These are phyloP conservation scores for Zygothrica quintamaculata DNA, from an alignment of 2,888 invertebrate genomes.

Conservation along the genomic window DNA sequence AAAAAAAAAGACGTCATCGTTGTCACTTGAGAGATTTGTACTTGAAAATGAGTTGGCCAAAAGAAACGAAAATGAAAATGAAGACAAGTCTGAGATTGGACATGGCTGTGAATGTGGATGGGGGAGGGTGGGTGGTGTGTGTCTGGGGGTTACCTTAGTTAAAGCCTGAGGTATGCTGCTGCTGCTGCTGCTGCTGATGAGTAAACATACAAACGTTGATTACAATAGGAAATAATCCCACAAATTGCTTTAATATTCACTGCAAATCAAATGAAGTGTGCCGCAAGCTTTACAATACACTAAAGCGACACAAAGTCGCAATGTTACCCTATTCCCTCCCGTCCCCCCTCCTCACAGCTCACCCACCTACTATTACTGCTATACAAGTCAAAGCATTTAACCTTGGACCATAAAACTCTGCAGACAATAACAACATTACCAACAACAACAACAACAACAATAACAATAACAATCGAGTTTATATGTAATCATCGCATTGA, in stretches of 20 bases:
- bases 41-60: constrained; percentile 73
- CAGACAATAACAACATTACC: constrained; percentile 51
- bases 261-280: constrained; percentile 80
- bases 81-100: constrained; percentile 2
- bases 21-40: constrained; percentile 57
- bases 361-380: constrained; percentile 13
- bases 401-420: constrained; percentile 77
- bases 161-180: too few relatives aligned
- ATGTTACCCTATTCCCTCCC: constrained; percentile 34
- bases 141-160: too few relatives aligned
- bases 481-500: constrained; percentile 80
- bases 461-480: constrained; percentile 42
- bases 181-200: too few relatives aligned
- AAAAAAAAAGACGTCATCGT: constrained; percentile 46
- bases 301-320: constrained; percentile 66
- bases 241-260: constrained; percentile 82
- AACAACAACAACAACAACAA: constrained; percentile 44
- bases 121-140: too few relatives aligned
- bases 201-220: constrained; percentile 69
- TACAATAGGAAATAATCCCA: constrained; percentile 82
- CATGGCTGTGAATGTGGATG: neutral
- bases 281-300: constrained; percentile 50
- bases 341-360: neutral
- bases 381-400: constrained; percentile 75
- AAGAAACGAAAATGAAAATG: constrained; percentile 15